Conservation (phyloP, 1,140 invertebrate genomes). For the Megathymus violae region DNA sequence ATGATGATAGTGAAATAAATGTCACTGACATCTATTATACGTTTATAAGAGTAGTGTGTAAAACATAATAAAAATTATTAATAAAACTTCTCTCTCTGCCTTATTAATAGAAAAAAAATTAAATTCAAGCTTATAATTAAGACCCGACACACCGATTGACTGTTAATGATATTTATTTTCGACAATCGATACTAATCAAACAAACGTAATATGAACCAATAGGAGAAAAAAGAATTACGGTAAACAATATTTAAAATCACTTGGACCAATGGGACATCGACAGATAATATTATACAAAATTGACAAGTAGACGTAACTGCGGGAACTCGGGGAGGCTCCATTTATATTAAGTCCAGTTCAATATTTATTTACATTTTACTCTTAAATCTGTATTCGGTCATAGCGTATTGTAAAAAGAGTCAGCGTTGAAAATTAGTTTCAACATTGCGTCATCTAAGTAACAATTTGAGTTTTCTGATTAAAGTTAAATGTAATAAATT, state of each 20-base stretch:
- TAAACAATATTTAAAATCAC: slow-evolving; percentile 14
- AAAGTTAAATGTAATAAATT: slow-evolving; percentile 14
- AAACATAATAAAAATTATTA: too few relatives aligned
- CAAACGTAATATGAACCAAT: slow-evolving; percentile 16
- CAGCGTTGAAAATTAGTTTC: slow-evolving; percentile 17
- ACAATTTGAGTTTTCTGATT: not conserved
- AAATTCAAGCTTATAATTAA: too few relatives aligned
- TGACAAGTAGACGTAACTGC: slow-evolving; percentile 70
- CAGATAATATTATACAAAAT: slow-evolving; percentile 75
- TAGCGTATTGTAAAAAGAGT: slow-evolving; percentile 33
- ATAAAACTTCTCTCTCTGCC: too few relatives aligned
- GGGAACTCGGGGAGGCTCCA: slow-evolving; percentile 36
- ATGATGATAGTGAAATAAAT: too few relatives aligned
- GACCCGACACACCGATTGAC: not conserved
- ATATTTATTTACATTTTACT: slow-evolving; percentile 79
- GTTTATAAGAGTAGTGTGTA: too few relatives aligned
- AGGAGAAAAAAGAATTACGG: slow-evolving; percentile 7
- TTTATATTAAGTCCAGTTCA: slow-evolving; percentile 47
- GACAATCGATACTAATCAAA: slow-evolving; percentile 23
- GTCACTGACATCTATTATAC: too few relatives aligned
- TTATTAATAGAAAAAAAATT: too few relatives aligned
- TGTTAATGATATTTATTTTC: not conserved
- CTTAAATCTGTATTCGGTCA: slow-evolving; percentile 41
- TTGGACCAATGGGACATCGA: slow-evolving; percentile 69
- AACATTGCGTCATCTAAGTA: slow-evolving; percentile 28